Evolutionary conservation across 2,113 vertebrate species (phyloP).

Genomic region (Marmota flaviventris): DNA sequence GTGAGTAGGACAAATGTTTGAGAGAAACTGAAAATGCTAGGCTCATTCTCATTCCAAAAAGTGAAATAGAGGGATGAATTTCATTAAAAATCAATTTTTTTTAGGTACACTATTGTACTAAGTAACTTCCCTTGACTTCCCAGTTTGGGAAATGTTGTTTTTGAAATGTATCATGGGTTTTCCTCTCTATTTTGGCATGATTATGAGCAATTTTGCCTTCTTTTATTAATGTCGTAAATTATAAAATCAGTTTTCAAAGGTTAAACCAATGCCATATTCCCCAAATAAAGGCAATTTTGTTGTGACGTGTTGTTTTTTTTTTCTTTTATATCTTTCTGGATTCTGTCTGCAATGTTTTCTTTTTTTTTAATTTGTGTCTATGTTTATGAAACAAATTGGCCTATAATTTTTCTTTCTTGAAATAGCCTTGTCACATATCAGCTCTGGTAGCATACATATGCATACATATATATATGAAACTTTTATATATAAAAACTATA

Average conservation of each 20-base stretch:
- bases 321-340: background rate
- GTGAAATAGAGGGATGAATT: background rate
- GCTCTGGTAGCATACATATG: background rate
- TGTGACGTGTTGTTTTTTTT: background rate
- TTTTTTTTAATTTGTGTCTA: background rate
- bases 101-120: background rate
- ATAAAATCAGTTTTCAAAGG: background rate
- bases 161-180: background rate
- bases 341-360: background rate
- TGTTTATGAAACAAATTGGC: background rate
- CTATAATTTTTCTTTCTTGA: constrained; percentile 6
- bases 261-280: background rate
- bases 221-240: background rate
- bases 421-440: background rate
- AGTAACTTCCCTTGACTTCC: background rate
- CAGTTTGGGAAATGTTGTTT: background rate
- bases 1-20: background rate
- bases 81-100: background rate
- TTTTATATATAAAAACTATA: too few relatives aligned
- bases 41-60: background rate
- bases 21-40: background rate
- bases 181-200: background rate
- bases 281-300: background rate
- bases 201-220: background rate
- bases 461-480: background rate